These are phyloP conservation scores for Orycteropus afer DNA, from an alignment of 2,113 vertebrate genomes.

Conservation along the genomic window DNA sequence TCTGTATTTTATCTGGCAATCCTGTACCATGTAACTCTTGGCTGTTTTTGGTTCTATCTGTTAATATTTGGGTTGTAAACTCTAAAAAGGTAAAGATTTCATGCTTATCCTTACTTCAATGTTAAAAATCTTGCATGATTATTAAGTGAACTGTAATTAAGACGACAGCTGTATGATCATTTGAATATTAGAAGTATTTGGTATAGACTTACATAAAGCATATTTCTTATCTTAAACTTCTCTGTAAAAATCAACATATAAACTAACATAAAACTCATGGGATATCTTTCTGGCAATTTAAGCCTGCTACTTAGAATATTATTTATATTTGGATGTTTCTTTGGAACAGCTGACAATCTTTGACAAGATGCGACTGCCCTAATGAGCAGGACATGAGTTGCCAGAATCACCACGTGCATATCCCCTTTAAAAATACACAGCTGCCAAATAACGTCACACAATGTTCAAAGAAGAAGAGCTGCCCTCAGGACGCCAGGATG, in stretches of 20 bases:
- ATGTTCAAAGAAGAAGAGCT: background rate
- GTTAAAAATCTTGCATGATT: background rate
- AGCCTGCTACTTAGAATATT: background rate
- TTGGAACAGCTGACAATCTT: background rate
- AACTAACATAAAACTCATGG: background rate
- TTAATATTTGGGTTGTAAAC: background rate
- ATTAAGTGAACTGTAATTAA: conserved; percentile 1
- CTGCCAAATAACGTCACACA: background rate
- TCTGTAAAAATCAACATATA: conserved; percentile 12
- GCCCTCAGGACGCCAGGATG: background rate
- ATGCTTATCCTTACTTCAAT: background rate
- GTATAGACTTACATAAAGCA: background rate
- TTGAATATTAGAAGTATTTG: background rate
- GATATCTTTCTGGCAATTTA: background rate
- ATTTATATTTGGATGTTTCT: background rate
- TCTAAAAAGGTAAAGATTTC: background rate
- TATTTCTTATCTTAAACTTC: background rate
- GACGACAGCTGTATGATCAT: background rate
- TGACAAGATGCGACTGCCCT: background rate
- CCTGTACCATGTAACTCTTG: background rate
- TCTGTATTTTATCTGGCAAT: background rate
- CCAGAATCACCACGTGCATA: background rate
- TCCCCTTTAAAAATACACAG: background rate
- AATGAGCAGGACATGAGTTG: background rate
- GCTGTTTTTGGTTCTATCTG: background rate